These are phyloP conservation scores for Lagodon rhomboides DNA, from an alignment of 2,797 vertebrate genomes.

Conservation along the genomic window DNA sequence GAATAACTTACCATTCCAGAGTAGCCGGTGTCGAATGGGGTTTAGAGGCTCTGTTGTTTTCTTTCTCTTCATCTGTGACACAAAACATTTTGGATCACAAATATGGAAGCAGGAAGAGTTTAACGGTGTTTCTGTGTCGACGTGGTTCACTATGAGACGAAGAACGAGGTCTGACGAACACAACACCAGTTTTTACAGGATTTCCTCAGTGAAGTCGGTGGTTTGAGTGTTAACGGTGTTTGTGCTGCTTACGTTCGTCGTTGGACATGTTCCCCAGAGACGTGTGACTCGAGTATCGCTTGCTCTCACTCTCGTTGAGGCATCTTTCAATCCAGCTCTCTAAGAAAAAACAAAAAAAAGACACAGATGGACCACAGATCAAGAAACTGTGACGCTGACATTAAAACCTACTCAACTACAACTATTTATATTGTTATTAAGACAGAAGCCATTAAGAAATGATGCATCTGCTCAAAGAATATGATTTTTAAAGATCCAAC, in stretches of 20 bases:
- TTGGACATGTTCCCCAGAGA: slow-evolving; percentile 98
- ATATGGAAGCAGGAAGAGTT: slow-evolving; percentile 2
- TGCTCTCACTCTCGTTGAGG: slow-evolving; percentile 98
- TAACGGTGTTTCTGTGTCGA: neutral
- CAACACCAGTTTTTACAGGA: neutral
- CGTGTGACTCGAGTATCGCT: slow-evolving; percentile 96
- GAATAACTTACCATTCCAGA: slow-evolving; percentile 92
- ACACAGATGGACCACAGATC: slow-evolving; percentile 30
- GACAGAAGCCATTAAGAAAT: neutral
- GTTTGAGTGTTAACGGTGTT: slow-evolving; percentile 1
- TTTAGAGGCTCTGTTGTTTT: slow-evolving; percentile 98
- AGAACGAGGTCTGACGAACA: neutral
- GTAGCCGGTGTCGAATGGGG: slow-evolving; percentile 98
- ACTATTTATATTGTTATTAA: neutral
- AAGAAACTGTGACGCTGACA: slow-evolving; percentile 12
- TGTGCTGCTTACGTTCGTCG: slow-evolving; percentile 94
- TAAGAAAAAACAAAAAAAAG: slow-evolving; percentile 82
- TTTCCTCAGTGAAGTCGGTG: neutral
- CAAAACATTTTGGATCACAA: slow-evolving; percentile 33
- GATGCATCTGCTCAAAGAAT: neutral
- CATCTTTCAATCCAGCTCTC: slow-evolving; percentile 99
- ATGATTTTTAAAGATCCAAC: neutral
- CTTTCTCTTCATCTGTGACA: slow-evolving; percentile 96
- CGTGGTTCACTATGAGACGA: neutral
- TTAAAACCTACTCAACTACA: neutral